These are phyloP conservation scores for Noctilio leporinus DNA, from an alignment of 2,113 vertebrate genomes.

Conservation along the genomic window DNA sequence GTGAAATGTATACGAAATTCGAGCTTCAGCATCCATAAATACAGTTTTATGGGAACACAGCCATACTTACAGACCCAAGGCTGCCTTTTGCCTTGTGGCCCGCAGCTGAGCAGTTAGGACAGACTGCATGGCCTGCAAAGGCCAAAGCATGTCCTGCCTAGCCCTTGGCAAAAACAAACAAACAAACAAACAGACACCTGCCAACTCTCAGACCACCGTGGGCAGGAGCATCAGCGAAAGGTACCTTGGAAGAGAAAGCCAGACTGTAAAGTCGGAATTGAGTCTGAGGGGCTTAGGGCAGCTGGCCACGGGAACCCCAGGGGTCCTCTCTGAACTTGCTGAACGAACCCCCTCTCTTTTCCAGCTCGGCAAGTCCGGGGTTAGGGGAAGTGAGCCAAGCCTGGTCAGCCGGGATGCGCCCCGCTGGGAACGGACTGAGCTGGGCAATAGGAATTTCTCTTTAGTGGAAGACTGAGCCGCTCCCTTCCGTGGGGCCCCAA, in stretches of 20 bases:
- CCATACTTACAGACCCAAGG: fast-evolving
- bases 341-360: not conserved
- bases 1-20: not conserved
- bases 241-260: not conserved
- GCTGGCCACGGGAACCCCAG: fast-evolving
- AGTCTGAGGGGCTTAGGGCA: not conserved
- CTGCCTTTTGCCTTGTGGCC: not conserved
- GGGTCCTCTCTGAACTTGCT: not conserved
- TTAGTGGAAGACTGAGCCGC: not conserved
- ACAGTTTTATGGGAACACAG: not conserved
- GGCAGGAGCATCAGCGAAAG: not conserved
- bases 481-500: not conserved
- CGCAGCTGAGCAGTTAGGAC: not conserved
- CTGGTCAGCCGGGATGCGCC: not conserved
- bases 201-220: fast-evolving
- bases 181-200: not conserved
- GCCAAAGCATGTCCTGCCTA: not conserved
- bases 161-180: not conserved
- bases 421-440: not conserved
- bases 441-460: not conserved
- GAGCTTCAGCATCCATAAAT: not conserved
- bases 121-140: not conserved
- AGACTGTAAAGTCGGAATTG: not conserved
- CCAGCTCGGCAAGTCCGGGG: not conserved
- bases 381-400: not conserved